Evolutionary conservation across 2,888 invertebrate genomes (phyloP).

Genomic region (Meiosimyza decipiens): DNA sequence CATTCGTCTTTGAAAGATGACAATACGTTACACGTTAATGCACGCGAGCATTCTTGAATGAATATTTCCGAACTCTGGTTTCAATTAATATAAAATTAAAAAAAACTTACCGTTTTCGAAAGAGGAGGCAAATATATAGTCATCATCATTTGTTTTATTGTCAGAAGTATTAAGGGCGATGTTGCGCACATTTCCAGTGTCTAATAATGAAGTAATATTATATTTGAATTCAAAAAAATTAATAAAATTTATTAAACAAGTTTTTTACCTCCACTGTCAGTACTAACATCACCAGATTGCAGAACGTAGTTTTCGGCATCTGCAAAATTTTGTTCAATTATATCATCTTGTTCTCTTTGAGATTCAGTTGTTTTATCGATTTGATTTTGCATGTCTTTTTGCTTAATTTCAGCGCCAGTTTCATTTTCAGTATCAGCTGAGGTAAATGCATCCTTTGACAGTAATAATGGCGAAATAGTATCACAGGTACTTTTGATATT

Average conservation of each 20-base stretch:
- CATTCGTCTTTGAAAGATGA: no score
- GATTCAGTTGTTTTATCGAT: conserved; percentile 19
- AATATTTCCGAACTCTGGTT: no score
- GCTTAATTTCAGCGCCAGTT: conserved; percentile 12
- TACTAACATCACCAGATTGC: conserved; percentile 72
- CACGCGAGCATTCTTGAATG: no score
- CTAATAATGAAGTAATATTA: not conserved
- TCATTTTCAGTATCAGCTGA: conserved; percentile 34
- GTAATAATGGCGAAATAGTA: conserved; percentile 48
- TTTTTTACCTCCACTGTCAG: conserved; percentile 57
- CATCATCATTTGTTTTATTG: conserved; percentile 47
- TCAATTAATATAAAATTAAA: not conserved
- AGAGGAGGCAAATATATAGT: conserved; percentile 59
- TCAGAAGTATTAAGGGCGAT: conserved; percentile 41
- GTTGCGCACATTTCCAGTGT: conserved; percentile 29
- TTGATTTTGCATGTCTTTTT: conserved; percentile 32
- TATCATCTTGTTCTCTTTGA: conserved; percentile 66
- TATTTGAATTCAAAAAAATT: conserved; percentile 6
- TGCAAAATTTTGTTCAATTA: conserved; percentile 76
- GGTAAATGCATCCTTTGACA: conserved; percentile 32
- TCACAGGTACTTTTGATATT: conserved; percentile 65
- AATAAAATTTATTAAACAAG: conserved; percentile 38
- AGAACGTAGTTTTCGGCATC: conserved; percentile 84
- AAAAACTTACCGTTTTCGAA: conserved; percentile 59
- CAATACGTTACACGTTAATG: no score